phyloP scores from a whole-genome alignment of 1,140 invertebrate species.

The Reticulitermes speratus region DNA sequence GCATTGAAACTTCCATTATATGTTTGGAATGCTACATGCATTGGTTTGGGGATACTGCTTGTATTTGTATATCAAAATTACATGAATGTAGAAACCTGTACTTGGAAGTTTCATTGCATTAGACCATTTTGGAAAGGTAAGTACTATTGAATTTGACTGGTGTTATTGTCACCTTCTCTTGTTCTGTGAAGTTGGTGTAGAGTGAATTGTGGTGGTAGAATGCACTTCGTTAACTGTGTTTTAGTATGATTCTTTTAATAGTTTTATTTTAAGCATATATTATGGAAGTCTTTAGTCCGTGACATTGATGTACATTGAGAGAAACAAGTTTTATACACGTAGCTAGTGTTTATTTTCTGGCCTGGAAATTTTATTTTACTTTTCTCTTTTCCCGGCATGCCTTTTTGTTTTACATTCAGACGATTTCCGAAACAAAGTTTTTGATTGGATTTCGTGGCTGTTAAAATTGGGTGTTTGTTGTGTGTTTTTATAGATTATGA shows the following conservation, averaged over 20 bases:
- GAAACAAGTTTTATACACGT: slow-evolving; percentile 28
- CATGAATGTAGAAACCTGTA: not conserved
- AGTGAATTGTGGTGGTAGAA: slow-evolving; percentile 29
- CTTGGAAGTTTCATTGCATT: slow-evolving; percentile 25
- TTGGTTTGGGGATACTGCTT: not conserved
- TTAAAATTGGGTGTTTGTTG: slow-evolving; percentile 64
- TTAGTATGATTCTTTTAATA: not conserved
- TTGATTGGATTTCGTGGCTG: slow-evolving; percentile 33
- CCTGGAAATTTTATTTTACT: slow-evolving; percentile 33
- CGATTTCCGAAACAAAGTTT: slow-evolving; percentile 32
- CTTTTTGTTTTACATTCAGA: slow-evolving; percentile 43
- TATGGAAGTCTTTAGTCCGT: slow-evolving; percentile 20
- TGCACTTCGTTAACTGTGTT: slow-evolving; percentile 25
- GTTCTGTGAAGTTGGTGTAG: slow-evolving; percentile 22
- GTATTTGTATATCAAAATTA: not conserved
- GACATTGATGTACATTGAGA: slow-evolving; percentile 17
- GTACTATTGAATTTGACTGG: not conserved
- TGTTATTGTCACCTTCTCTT: not conserved
- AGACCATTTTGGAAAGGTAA: slow-evolving; percentile 17
- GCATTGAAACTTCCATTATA: slow-evolving; percentile 1
- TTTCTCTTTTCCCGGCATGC: slow-evolving; percentile 64
- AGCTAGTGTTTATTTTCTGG: slow-evolving; percentile 34
- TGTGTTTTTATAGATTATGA: slow-evolving; percentile 92
- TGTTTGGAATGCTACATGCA: not conserved
- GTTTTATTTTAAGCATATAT: slow-evolving; percentile 22